Percentiles rank a stretch among this genome's conserved stretches.
These are phyloP conservation scores for Harpegnathos saltator DNA, from an alignment of 1,140 invertebrate species.

Conservation along the genomic window DNA sequence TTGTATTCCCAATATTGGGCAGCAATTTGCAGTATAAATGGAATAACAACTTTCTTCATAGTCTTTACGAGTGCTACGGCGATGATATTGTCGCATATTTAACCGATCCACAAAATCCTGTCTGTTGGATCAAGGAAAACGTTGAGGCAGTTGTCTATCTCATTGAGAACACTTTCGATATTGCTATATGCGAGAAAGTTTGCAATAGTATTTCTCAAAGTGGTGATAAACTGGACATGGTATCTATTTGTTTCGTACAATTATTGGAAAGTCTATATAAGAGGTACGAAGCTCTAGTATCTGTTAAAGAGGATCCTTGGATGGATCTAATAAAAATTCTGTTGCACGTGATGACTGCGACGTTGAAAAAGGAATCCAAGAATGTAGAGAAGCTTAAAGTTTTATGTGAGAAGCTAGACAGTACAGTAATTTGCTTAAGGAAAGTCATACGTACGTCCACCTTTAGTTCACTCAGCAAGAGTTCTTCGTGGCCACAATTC, in stretches of 20 bases:
- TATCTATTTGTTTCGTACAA: constrained; percentile 78
- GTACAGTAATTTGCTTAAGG: constrained; percentile 76
- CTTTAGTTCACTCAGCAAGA: constrained; percentile 85
- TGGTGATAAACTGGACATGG: constrained; percentile 79
- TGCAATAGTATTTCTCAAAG: constrained; percentile 77
- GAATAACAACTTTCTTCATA: constrained; percentile 76
- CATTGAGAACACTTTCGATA: constrained; percentile 78
- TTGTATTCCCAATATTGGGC: constrained; percentile 80
- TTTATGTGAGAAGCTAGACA: constrained; percentile 80
- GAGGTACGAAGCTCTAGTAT: constrained; percentile 72
- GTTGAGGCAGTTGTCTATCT: constrained; percentile 73
- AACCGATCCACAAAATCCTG: constrained; percentile 62
- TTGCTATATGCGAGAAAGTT: constrained; percentile 73
- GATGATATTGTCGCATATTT: constrained; percentile 78
- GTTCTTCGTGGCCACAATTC: constrained; percentile 89
- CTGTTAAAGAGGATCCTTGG: constrained; percentile 80
- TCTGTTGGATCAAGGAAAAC: constrained; percentile 79
- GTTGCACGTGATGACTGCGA: constrained; percentile 86
- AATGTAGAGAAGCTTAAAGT: constrained; percentile 82
- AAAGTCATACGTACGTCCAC: constrained; percentile 77
- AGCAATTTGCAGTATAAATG: constrained; percentile 77
- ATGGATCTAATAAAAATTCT: constrained; percentile 87
- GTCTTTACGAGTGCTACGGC: constrained; percentile 73
- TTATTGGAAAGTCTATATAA: constrained; percentile 82
- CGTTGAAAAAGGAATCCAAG: constrained; percentile 87